Conservation (phyloP, 2,888 invertebrate genomes). For the Didymodactylos carnosus region DNA sequence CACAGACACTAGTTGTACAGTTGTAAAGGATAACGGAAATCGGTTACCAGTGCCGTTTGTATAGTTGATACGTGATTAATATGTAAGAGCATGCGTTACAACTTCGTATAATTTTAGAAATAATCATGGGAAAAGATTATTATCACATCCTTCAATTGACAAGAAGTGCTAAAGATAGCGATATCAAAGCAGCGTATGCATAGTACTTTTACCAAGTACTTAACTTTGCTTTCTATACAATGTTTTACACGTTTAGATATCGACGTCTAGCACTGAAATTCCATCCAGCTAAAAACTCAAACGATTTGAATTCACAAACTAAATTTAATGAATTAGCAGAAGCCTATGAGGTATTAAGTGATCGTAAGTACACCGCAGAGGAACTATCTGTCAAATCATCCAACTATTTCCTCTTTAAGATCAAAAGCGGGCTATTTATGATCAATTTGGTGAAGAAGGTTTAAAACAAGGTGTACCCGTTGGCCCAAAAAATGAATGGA, state of each 20-base stretch:
- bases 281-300: conserved; percentile 31
- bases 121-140: conserved; percentile 15
- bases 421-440: conserved; percentile 48
- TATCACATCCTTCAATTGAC: conserved; percentile 7
- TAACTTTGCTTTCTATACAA: neutral
- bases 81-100: no score
- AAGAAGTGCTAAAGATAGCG: conserved; percentile 11
- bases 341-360: conserved; percentile 34
- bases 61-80: no score
- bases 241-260: conserved; percentile 21
- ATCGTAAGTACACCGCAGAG: conserved; percentile 23
- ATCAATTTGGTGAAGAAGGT: conserved; percentile 70
- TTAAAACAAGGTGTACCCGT: conserved; percentile 58
- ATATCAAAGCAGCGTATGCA: conserved; percentile 9
- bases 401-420: conserved; percentile 20
- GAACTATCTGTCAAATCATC: neutral
- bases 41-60: no score
- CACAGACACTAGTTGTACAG: no score
- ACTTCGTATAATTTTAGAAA: no score
- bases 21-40: no score
- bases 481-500: conserved; percentile 30
- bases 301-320: conserved; percentile 25
- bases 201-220: neutral
- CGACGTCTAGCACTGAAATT: conserved; percentile 31
- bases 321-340: conserved; percentile 33